Conservation (phyloP, 2,797 vertebrate species). For the Sebastes cheni region DNA sequence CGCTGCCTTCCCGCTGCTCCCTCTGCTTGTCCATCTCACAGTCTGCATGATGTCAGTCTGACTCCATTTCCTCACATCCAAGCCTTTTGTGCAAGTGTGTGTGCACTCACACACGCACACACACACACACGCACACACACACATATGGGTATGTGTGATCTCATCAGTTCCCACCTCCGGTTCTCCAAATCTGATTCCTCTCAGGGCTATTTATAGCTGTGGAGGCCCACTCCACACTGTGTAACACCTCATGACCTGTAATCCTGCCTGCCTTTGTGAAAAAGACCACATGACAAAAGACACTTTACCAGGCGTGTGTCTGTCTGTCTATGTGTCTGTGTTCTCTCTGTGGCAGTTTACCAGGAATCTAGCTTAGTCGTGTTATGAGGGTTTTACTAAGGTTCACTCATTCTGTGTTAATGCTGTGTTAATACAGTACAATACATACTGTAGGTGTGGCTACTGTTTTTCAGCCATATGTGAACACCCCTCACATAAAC, state of each 20-base stretch:
- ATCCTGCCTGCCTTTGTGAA: conserved; percentile 44
- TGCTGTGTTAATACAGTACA: neutral
- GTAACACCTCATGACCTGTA: conserved; percentile 65
- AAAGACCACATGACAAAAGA: conserved; percentile 28
- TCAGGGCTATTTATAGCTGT: conserved; percentile 74
- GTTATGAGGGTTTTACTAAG: neutral
- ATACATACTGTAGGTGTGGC: neutral
- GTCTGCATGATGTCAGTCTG: conserved; percentile 66
- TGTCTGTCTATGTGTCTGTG: neutral
- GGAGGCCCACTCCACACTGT: conserved; percentile 59
- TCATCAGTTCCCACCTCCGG: conserved; percentile 78
- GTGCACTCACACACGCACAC: neutral
- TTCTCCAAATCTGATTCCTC: conserved; percentile 76
- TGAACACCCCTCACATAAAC: neutral
- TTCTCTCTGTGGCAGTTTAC: conserved; percentile 11
- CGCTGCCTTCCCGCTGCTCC: conserved; percentile 34
- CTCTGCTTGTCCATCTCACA: conserved; percentile 58
- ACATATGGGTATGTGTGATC: conserved; percentile 64
- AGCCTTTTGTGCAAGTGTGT: conserved; percentile 22
- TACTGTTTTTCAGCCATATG: neutral
- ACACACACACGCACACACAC: neutral
- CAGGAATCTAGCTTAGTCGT: conserved; percentile 1
- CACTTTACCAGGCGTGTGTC: conserved; percentile 19
- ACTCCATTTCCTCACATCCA: conserved; percentile 51
- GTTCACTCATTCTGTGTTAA: neutral